Percentiles rank a stretch among this genome's conserved stretches.
Conservation (phyloP, 2,797 vertebrate genomes). For the Enteromius viviparus region DNA sequence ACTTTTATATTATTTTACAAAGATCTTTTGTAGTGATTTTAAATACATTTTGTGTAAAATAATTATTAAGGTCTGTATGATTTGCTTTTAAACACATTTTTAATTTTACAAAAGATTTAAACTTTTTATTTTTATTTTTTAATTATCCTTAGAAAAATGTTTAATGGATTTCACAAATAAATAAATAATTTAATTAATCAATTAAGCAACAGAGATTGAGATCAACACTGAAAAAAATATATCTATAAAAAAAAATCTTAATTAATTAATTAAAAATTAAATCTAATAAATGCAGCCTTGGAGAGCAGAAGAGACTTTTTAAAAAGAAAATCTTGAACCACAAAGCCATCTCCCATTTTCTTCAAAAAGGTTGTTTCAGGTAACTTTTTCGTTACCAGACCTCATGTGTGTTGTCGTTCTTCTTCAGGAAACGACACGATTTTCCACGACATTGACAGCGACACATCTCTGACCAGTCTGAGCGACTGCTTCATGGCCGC, state of each 20-base stretch:
- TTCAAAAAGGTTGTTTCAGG: not conserved
- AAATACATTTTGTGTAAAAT: no score
- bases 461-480: constrained; percentile 92
- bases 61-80: no score
- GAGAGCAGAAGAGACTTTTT: not conserved
- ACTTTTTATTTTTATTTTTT: no score
- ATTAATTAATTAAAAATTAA: no score
- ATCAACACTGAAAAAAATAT: not conserved
- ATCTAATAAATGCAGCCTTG: not conserved
- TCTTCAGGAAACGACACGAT: constrained; percentile 86
- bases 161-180: not conserved
- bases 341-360: not conserved
- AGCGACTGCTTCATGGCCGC: constrained; percentile 90
- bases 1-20: no score
- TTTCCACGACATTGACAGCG: constrained; percentile 92
- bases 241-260: no score
- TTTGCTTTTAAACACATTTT: no score
- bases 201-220: not conserved
- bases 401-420: not conserved
- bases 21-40: no score
- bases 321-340: not conserved
- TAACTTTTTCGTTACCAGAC: no score
- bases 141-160: not conserved
- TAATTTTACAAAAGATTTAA: no score
- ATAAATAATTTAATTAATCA: no score